Base-by-base conservation (phyloP, 30 jellyfish, hydroid and myxozoan species). In the Hydractinia symbiolongicarpus region DNA sequence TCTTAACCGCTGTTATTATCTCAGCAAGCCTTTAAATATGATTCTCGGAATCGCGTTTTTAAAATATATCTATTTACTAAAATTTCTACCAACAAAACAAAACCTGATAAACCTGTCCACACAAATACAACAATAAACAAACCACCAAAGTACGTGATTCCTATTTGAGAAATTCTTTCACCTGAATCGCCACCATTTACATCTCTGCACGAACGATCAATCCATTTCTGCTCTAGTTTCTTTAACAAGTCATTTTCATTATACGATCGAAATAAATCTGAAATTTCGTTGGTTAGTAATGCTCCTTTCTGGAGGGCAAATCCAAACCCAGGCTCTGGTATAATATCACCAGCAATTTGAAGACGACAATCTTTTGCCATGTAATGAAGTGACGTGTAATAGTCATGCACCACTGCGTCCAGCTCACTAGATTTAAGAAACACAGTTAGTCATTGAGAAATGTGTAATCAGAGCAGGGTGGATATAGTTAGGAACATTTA, bases 321-420 rank as follows among this genome's bases (percentile, higher is more conserved):
- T 49, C 84, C 84, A 76, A 15, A 56, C 6, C 84, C 84, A 50
- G 84, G 78, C 4, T 76, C 74, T 50, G 19, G 19, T 17, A 76
- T 53, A 6, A 21, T 20, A n/a, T 76, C 76, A 15, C 84, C 84
- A 17, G 81, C 84, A 14, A 76, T 16, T 17, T 54, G 75, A 6
- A 76, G 76, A 16, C 11, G 19, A 50, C 84, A 76, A 7, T 76
- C 84, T 50, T 76, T 76, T 7, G 84, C 19, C 50, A 76, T 9
- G 4, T 5, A 76, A 50, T 76, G 81, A 54, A 30, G 40, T 8
- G 55, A 50, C 7, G 55, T 77, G 55, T 20, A 53, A 54, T 76
- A 76, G 81, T 76, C 84, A 15, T 76, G 84, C 9, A 76, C 55
- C 9, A 76, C 50, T n/a, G 84, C 84, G 9, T 76, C 55, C 74